Evolutionary conservation across 1,140 invertebrate genomes (phyloP).

Genomic region (Drosophila pruinosa): DNA sequence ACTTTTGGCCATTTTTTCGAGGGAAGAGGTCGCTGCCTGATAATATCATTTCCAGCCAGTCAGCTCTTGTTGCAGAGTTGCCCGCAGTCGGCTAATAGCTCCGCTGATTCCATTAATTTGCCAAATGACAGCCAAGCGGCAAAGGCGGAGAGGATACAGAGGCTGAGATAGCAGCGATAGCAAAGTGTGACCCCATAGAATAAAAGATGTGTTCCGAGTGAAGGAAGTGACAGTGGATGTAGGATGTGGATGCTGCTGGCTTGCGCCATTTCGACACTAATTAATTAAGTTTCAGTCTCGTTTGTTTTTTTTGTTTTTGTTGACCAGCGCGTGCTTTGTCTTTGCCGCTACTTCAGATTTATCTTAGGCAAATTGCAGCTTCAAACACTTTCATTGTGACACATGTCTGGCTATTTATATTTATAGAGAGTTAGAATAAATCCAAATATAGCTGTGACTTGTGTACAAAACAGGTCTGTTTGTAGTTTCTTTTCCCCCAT

Average conservation of each 20-base stretch:
- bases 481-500: too few relatives aligned
- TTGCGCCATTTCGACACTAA: constrained; percentile 68
- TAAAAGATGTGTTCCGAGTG: neutral
- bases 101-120: constrained; percentile 80
- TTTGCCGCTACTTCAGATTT: constrained; percentile 20
- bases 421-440: too few relatives aligned
- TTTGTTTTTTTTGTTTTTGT: constrained; percentile 12
- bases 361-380: constrained; percentile 42
- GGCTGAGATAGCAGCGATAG: neutral
- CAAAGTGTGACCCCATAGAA: constrained; percentile 28
- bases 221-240: neutral
- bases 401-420: neutral
- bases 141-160: neutral
- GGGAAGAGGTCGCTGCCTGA: constrained; percentile 3
- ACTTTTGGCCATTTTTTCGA: constrained; percentile 12
- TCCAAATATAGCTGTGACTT: neutral
- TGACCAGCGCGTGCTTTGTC: neutral
- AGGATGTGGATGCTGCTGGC: neutral
- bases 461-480: too few relatives aligned
- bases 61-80: constrained; percentile 19
- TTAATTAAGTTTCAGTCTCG: constrained; percentile 71
- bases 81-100: constrained; percentile 75
- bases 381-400: constrained; percentile 10
- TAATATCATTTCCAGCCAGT: constrained; percentile 25
- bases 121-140: constrained; percentile 63